A percentile compares a stretch with the other conserved stretches of the same genome.
phyloP scores from a whole-genome alignment of 2,797 vertebrate species.

The Melanotaenia maccullochi region DNA sequence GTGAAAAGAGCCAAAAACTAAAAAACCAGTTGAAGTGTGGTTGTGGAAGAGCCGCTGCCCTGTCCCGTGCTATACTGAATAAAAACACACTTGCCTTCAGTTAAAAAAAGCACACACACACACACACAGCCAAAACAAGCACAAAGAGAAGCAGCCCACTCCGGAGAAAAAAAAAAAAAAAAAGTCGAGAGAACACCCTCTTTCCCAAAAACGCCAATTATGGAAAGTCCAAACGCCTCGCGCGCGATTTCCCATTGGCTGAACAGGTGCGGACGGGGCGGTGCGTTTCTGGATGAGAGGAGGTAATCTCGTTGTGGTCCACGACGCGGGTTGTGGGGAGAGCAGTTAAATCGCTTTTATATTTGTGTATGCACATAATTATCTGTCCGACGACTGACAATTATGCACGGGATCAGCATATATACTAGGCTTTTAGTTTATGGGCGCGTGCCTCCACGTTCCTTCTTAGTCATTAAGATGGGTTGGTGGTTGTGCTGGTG shows the following conservation, averaged over 20 bases:
- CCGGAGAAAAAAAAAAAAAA: conserved; percentile 51
- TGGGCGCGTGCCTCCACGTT: neutral
- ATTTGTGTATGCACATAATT: neutral
- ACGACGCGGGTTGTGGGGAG: neutral
- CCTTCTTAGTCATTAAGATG: conserved; percentile 8
- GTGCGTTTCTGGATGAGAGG: conserved; percentile 57
- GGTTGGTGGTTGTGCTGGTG: neutral
- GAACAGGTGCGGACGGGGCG: conserved; percentile 63
- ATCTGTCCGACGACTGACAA: neutral
- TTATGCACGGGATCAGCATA: neutral
- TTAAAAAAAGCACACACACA: conserved; percentile 29
- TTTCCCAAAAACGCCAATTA: conserved; percentile 86
- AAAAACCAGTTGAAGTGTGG: conserved; percentile 22
- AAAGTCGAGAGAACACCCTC: conserved; percentile 72
- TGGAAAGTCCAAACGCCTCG: conserved; percentile 87
- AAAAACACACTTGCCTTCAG: neutral
- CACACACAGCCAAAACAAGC: conserved; percentile 26
- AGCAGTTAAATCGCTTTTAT: conserved; percentile 13
- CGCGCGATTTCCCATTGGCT: conserved; percentile 90
- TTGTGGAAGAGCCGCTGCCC: conserved; percentile 18
- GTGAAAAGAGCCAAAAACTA: conserved; percentile 30
- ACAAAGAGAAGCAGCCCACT: conserved; percentile 60
- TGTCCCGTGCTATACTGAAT: conserved; percentile 4
- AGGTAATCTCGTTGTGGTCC: conserved; percentile 46
- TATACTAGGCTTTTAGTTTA: neutral